These are phyloP conservation scores for Stenolophus ochropezus DNA, from an alignment of 2,888 invertebrate genomes.

Conservation along the genomic window DNA sequence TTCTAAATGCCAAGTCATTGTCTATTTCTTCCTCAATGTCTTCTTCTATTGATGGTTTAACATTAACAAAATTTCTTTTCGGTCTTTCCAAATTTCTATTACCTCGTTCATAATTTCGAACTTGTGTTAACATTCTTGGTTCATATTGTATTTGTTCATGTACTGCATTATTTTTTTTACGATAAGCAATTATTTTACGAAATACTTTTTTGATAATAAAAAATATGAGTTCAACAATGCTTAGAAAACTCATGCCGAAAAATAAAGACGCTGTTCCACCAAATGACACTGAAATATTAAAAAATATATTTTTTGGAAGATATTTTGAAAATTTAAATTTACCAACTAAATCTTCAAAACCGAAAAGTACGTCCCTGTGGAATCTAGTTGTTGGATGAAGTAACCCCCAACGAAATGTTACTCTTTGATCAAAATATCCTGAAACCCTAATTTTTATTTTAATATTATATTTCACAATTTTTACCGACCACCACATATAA, in stretches of 20 bases:
- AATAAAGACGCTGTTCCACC: slow-evolving; percentile 80
- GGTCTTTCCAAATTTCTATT: not conserved
- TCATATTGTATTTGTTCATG: not conserved
- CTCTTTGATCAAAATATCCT: slow-evolving; percentile 72
- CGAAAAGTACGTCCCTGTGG: slow-evolving; percentile 78
- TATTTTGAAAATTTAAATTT: slow-evolving; percentile 61
- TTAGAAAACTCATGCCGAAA: slow-evolving; percentile 79
- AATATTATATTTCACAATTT: too few relatives aligned
- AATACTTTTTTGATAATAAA: slow-evolving; percentile 71
- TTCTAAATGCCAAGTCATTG: not conserved
- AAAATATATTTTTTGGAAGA: slow-evolving; percentile 28
- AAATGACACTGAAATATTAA: slow-evolving; percentile 75
- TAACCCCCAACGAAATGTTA: slow-evolving; percentile 75
- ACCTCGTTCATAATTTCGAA: not conserved
- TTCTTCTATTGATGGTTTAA: not conserved
- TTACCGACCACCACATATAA: not conserved
- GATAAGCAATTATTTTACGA: slow-evolving; percentile 27
- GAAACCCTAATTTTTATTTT: slow-evolving; percentile 67
- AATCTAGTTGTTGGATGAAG: slow-evolving; percentile 76
- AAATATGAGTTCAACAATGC: slow-evolving; percentile 77
- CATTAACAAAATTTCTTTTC: not conserved
- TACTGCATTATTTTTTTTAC: slow-evolving; percentile 6
- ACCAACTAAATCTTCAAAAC: slow-evolving; percentile 80
- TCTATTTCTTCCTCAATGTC: not conserved
- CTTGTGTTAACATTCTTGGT: not conserved